These are phyloP conservation scores for Platycheirus rosarum DNA, from an alignment of 2,888 invertebrate species.

Conservation along the genomic window DNA sequence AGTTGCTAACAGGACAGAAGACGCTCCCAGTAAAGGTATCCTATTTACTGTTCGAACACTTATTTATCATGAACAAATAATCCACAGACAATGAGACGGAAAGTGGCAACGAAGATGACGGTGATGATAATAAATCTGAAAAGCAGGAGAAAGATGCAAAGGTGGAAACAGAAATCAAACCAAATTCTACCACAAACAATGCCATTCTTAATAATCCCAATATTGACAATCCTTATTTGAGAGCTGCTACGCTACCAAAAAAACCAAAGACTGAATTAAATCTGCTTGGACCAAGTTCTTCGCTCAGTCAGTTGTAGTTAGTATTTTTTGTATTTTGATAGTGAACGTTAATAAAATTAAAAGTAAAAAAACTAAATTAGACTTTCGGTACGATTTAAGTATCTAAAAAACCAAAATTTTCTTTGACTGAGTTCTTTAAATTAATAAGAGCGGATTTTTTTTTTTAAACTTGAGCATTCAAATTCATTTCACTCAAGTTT, in stretches of 20 bases:
- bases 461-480: too few species aligned
- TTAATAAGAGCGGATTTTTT: too few species aligned
- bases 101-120: slow-evolving; percentile 82
- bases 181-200: slow-evolving; percentile 82
- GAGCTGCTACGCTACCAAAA: slow-evolving; percentile 82
- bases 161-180: slow-evolving; percentile 81
- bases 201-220: slow-evolving; percentile 83
- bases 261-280: slow-evolving; percentile 77
- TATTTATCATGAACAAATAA: slow-evolving; percentile 36
- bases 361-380: too few species aligned
- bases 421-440: too few species aligned
- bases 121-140: slow-evolving; percentile 79
- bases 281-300: slow-evolving; percentile 13
- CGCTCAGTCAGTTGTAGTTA: slow-evolving; percentile 21
- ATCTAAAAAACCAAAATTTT: too few species aligned
- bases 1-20: slow-evolving; percentile 86
- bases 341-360: too few species aligned
- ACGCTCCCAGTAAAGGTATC: slow-evolving; percentile 84
- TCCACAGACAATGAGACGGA: slow-evolving; percentile 79
- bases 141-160: slow-evolving; percentile 81
- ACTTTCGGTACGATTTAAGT: too few species aligned
- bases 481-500: too few species aligned
- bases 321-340: too few species aligned
- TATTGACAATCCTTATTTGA: slow-evolving; percentile 90
- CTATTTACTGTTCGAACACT: slow-evolving; percentile 9